Conservation (phyloP, 2,888 invertebrate species). For the Prosopocoilus inquinatus region DNA sequence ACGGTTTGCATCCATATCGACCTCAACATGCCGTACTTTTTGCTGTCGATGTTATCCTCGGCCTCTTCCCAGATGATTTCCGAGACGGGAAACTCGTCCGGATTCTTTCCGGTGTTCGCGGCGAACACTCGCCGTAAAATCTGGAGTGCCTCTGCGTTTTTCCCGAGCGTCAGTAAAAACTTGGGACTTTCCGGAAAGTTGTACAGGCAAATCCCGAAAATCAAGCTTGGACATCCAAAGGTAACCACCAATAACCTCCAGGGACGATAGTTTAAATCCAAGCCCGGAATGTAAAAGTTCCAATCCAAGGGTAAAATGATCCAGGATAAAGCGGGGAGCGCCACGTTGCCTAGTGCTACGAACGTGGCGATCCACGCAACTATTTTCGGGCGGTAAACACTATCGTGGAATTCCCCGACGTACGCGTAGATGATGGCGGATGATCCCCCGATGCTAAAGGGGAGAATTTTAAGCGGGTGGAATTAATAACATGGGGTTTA, state of each 20-base stretch:
- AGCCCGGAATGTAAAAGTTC: slow-evolving; percentile 49
- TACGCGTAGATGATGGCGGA: slow-evolving; percentile 55
- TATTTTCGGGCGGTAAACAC: slow-evolving; percentile 49
- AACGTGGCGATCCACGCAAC: slow-evolving; percentile 48
- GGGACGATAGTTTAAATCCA: slow-evolving; percentile 48
- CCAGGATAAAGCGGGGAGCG: slow-evolving; percentile 48
- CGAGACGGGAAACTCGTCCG: slow-evolving; percentile 41
- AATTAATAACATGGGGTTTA: slow-evolving; percentile 8
- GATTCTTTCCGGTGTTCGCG: slow-evolving; percentile 40
- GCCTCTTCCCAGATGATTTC: slow-evolving; percentile 40
- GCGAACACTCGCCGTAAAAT: slow-evolving; percentile 43
- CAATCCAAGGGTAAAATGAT: slow-evolving; percentile 39
- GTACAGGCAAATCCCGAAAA: slow-evolving; percentile 38
- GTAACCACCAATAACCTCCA: slow-evolving; percentile 46
- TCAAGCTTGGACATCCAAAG: slow-evolving; percentile 44
- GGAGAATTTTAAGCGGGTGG: neutral
- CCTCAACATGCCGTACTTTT: slow-evolving; percentile 32
- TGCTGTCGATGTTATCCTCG: slow-evolving; percentile 19
- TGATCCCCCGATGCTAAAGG: slow-evolving; percentile 48
- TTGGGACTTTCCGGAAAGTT: slow-evolving; percentile 50
- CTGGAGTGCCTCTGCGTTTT: slow-evolving; percentile 39
- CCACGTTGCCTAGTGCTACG: slow-evolving; percentile 46
- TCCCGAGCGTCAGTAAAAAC: slow-evolving; percentile 43
- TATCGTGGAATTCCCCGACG: slow-evolving; percentile 55
- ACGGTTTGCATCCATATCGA: slow-evolving; percentile 48